Evolutionary conservation across 1,140 invertebrate species (phyloP).

Genomic region (Drosophila albomicans): DNA sequence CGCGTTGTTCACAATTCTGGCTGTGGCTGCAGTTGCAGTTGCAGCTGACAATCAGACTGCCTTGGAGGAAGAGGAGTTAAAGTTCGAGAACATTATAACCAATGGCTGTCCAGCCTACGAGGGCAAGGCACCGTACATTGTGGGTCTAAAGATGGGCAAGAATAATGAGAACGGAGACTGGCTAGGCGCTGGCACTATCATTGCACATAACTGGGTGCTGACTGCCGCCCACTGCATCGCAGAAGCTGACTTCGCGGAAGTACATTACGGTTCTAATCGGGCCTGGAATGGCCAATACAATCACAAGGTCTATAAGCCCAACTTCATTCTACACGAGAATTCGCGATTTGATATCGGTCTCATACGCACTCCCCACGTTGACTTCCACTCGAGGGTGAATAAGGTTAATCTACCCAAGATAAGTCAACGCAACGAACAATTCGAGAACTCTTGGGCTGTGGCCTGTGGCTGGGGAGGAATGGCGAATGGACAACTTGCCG

Average conservation of each 20-base stretch:
- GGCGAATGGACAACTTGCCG: constrained; percentile 52
- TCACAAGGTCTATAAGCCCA: constrained; percentile 49
- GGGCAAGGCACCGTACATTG: constrained; percentile 86
- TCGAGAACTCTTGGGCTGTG: constrained; percentile 51
- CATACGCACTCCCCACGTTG: constrained; percentile 52
- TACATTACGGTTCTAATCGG: constrained; percentile 72
- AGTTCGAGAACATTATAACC: constrained; percentile 40
- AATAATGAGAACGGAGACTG: constrained; percentile 53
- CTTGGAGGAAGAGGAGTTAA: neutral
- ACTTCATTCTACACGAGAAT: constrained; percentile 50
- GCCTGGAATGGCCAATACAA: constrained; percentile 40
- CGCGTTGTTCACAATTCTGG: neutral
- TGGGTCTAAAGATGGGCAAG: constrained; percentile 78
- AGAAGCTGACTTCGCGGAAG: constrained; percentile 42
- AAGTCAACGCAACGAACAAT: constrained; percentile 37
- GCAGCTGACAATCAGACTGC: constrained; percentile 16
- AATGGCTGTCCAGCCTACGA: constrained; percentile 51
- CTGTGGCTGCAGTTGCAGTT: neutral
- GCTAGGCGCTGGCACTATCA: constrained; percentile 87
- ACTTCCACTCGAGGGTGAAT: constrained; percentile 43
- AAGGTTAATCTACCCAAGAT: constrained; percentile 52
- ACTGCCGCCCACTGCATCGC: constrained; percentile 87
- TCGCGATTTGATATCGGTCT: constrained; percentile 65
- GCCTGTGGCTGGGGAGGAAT: constrained; percentile 67
- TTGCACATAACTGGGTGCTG: constrained; percentile 86